Base-by-base conservation (phyloP, 35 echinoderm and acorn worm species). In the Ptychodera flava region DNA sequence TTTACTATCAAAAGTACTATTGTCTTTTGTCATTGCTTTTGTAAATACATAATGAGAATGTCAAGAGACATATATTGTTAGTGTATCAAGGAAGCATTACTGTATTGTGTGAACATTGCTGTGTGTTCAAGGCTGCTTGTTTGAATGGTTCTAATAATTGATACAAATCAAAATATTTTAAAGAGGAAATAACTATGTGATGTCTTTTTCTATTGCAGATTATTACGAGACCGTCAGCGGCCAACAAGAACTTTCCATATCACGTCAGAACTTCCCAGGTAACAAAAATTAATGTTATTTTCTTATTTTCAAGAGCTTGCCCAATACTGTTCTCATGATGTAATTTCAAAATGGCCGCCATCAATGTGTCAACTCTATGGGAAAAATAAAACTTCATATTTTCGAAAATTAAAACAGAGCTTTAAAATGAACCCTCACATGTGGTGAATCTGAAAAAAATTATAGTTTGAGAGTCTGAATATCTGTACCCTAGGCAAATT, bases 221-320 rank as follows among this genome's bases (percentile, higher is more conserved):
- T 31, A 78, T 97, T 1, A 97, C 95, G 16, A 91, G 95, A 33
- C 95, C 95, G 16, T 94, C 95, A 0, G 92, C 92, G 37, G 95
- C 95, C 31, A 97, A 97, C 77, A 32, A 78, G 37, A 97, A 97
- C 86, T 97, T 97, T 32, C 95, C 95, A 15, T 97, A 97, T 79
- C 95, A 97, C 31, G 95, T 97, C 0, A 34, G 89, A 77, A 97
- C 95, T 1, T 92, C 95, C 2, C 95, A 97, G 80, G 45, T 64
- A n/a, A n/a, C n/a, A n/a, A n/a, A 64, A 64, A 22, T 64, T 64
- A 22, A 12, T 22, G 22, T 64, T 12, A 64, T 64, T 64, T 12
- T 64, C 45, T 64, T 64, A 64, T 64, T 22, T 64, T n/a, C n/a
- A n/a, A n/a, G n/a, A n/a, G n/a, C 6, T 64, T 64, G 45, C 6